A percentile compares a stretch with the other conserved stretches of the same genome.
Conservation (phyloP, 2,113 vertebrate genomes). For the Polypterus bichir region DNA sequence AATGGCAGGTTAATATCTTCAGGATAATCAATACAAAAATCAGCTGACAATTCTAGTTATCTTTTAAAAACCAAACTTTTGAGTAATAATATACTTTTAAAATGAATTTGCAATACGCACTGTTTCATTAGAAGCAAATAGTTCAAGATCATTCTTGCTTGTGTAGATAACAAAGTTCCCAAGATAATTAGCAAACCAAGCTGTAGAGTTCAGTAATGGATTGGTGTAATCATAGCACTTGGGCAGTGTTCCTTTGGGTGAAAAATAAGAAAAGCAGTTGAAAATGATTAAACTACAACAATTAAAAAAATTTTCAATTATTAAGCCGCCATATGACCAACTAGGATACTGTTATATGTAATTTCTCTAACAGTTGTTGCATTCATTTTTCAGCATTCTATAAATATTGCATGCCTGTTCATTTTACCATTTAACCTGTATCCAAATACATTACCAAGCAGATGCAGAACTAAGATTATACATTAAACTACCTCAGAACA, state of each 20-base stretch:
- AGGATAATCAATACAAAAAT: too few relatives aligned
- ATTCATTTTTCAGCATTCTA: neutral
- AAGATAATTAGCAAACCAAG: slow-evolving; percentile 52
- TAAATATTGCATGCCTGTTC: neutral
- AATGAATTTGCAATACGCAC: neutral
- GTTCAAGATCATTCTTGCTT: slow-evolving; percentile 29
- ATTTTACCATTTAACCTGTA: too few relatives aligned
- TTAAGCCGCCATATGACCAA: neutral
- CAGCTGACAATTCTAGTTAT: too few relatives aligned
- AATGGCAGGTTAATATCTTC: too few relatives aligned
- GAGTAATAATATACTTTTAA: too few relatives aligned
- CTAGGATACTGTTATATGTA: neutral
- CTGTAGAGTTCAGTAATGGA: slow-evolving; percentile 45
- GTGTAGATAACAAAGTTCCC: slow-evolving; percentile 37
- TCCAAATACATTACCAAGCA: neutral
- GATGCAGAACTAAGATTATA: neutral
- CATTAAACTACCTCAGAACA: too few relatives aligned
- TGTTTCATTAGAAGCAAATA: slow-evolving; percentile 36
- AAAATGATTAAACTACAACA: neutral
- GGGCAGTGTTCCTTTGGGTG: slow-evolving; percentile 22
- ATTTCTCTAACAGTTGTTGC: neutral
- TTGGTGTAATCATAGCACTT: slow-evolving; percentile 36
- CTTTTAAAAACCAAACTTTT: too few relatives aligned
- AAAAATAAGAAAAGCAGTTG: slow-evolving; percentile 5
- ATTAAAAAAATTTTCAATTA: neutral